A percentile compares a stretch with the other conserved stretches of the same genome.
Conservation (phyloP, 1,140 invertebrate genomes). For the Cotesia glomerata region DNA sequence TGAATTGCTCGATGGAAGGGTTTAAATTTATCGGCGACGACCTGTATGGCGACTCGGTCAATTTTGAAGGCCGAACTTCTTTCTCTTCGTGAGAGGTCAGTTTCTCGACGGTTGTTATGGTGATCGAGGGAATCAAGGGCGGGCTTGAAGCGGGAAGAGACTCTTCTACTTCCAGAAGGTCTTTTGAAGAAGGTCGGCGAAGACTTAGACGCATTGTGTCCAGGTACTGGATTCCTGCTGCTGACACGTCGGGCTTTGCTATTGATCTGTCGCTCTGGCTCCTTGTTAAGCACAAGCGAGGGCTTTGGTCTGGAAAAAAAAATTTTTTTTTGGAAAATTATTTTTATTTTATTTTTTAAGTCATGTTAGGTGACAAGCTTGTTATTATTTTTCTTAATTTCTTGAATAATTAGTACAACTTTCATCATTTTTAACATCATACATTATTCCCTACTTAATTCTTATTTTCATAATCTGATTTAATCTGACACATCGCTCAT, state of each 20-base stretch:
- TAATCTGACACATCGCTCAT: no score
- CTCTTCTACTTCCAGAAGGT: slow-evolving; percentile 24
- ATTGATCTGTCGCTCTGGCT: slow-evolving; percentile 56
- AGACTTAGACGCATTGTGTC: slow-evolving; percentile 80
- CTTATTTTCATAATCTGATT: no score
- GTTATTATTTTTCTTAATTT: no score
- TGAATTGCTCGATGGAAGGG: slow-evolving; percentile 45
- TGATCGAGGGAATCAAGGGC: neutral
- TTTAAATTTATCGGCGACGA: neutral
- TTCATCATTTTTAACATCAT: no score
- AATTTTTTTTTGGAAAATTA: neutral
- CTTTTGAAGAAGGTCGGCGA: slow-evolving; percentile 58
- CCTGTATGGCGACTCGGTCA: neutral
- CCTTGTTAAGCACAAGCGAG: slow-evolving; percentile 39
- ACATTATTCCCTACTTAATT: no score
- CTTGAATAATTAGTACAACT: no score
- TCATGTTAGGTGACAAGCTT: no score
- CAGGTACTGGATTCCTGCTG: slow-evolving; percentile 62
- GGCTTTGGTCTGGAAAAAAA: slow-evolving; percentile 19
- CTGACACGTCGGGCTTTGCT: slow-evolving; percentile 43
- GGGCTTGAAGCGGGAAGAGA: neutral
- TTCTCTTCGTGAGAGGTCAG: neutral
- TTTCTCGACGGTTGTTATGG: neutral
- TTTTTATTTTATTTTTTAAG: no score
- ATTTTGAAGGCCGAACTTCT: neutral